phyloP scores from a whole-genome alignment of 92 coral and sea anemone species.

The Heliopora coerulea region DNA sequence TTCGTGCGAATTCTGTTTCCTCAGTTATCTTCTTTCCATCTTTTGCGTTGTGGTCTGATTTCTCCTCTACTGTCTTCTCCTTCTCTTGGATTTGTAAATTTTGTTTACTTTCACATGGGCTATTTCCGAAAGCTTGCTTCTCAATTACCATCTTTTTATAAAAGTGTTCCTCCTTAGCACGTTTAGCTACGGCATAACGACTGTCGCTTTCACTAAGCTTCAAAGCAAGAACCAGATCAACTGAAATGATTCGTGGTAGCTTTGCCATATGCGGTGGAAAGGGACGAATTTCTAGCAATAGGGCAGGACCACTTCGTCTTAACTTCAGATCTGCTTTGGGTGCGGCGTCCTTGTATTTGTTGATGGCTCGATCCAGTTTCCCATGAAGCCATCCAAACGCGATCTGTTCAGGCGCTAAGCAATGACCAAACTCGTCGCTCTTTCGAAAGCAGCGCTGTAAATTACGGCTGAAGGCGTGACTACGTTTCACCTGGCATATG shows the following conservation, averaged over 20 bases:
- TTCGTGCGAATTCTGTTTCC: neutral
- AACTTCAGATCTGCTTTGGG: conserved; percentile 15
- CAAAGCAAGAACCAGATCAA: conserved; percentile 34
- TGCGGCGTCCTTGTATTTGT: conserved; percentile 1
- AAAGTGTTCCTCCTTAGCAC: conserved; percentile 9
- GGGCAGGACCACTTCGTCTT: conserved; percentile 23
- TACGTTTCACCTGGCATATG: conserved; percentile 14
- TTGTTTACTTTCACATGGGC: neutral
- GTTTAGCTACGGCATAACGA: conserved; percentile 36
- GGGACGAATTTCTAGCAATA: conserved; percentile 15
- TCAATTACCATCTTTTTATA: neutral
- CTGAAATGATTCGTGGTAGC: conserved; percentile 1
- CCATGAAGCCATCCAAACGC: conserved; percentile 30
- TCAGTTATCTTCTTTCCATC: too few relatives aligned
- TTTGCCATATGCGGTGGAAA: neutral
- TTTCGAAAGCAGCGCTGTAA: neutral
- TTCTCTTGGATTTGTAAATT: neutral
- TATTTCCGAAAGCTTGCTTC: neutral
- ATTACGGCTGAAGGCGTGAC: too few relatives aligned
- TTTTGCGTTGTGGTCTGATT: neutral
- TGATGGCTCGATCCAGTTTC: conserved; percentile 1
- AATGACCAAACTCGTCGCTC: conserved; percentile 26
- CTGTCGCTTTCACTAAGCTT: conserved; percentile 8
- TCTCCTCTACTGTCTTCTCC: neutral
- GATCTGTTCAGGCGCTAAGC: conserved; percentile 27